Percentiles rank a stretch among this genome's conserved stretches.
These are phyloP conservation scores for Patella vulgata DNA, from an alignment of 1,140 invertebrate species.

Conservation along the genomic window DNA sequence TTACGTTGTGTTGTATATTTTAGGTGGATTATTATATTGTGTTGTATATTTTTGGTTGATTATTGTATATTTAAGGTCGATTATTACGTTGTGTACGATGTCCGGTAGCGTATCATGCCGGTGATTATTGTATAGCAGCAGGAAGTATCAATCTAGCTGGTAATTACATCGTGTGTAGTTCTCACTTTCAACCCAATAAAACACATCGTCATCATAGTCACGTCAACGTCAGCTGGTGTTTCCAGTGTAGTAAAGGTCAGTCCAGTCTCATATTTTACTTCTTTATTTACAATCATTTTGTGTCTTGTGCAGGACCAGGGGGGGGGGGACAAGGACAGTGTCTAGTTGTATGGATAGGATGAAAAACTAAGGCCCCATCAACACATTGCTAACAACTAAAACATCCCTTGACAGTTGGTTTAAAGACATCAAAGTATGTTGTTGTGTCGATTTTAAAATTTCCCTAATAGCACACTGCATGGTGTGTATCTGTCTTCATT, in stretches of 20 bases:
- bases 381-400: no score
- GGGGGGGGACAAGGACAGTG: no score
- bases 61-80: constrained; percentile 57
- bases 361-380: no score
- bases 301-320: background rate
- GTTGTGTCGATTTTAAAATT: no score
- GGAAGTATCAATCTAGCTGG: constrained; percentile 80
- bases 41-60: no score
- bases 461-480: no score
- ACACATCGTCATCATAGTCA: constrained; percentile 67
- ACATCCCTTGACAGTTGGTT: no score
- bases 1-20: no score
- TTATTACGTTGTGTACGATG: constrained; percentile 83
- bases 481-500: no score
- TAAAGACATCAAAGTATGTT: no score
- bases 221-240: constrained; percentile 92
- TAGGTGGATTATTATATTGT: no score
- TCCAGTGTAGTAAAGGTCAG: constrained; percentile 80
- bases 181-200: constrained; percentile 75
- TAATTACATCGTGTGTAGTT: constrained; percentile 83
- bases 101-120: constrained; percentile 88
- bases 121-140: constrained; percentile 86
- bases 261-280: background rate
- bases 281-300: background rate
- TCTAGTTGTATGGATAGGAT: background rate